Evolutionary conservation across 2,113 vertebrate species (phyloP), one percentile per base, ranked within the genome.

Genomic region (Ailuropoda melanoleuca): DNA sequence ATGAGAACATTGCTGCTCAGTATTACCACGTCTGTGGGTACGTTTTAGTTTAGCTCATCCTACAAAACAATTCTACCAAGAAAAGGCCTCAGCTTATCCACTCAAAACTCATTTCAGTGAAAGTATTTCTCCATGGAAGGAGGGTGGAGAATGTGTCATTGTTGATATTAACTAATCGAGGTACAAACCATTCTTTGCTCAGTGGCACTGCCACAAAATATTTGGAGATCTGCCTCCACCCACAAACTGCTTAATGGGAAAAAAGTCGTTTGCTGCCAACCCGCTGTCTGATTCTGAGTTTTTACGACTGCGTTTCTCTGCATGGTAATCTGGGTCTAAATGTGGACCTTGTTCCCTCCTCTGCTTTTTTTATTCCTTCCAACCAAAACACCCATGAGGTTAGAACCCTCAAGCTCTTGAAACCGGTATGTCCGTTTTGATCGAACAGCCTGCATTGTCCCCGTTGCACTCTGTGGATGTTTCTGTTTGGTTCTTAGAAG

Each of bases 221-320:
- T 90, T 96, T 96, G 97, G 96, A 97, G 80, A 64, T 50, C 80
- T 84, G 97, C 97, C 97, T 74, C 68, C 26, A 3, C 84, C 95
- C 97, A 96, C 97, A 98, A 88, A 85, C 53, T 48, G 34, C 87
- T 97, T 97, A 90, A 95, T 96, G 95, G 87, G n/a, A 70, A 68
- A 48, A 64, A 88, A 90, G 29, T 24, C 80, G 19, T 77, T 66
- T 87, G 85, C 87, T 95, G 84, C 95, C 96, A 96, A 72, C 87
- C 78, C 39, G 8, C 95, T 80, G 93, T 95, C 95, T 93, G 96
- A 87, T 89, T 78, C 78, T 77, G 89, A 83, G 68, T 43, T 93
- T 97, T 77, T 58, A 85, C 4, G 64, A n/a, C 70, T 37, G 9
- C 5, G 0, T 19, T 80, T 62, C 84, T 60, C 17, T 48, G 77